Evolutionary conservation across 1,140 invertebrate genomes (phyloP), one percentile per base, ranked within the genome.

Genomic region (Eupeodes corollae): DNA sequence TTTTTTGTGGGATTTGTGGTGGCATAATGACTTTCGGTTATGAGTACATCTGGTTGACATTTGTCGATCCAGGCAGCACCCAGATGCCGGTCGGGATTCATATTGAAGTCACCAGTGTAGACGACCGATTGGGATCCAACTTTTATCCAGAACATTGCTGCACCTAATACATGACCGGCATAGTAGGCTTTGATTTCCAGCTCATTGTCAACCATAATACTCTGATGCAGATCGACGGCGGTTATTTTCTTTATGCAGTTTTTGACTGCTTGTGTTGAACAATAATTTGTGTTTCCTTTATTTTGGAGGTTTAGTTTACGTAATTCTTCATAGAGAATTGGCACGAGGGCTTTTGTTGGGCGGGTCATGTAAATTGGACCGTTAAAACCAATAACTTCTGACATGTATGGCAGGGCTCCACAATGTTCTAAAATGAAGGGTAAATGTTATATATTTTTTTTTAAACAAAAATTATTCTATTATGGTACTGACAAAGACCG

Each of bases 341-440:
- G 97, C 37, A 91, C 93, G 53, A 99, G 98, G 10, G 97, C 97
- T 78, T 99, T 99, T 3, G 97, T 99, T 5, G 97, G 97, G 73
- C 98, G 92, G 0, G 97, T 99, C 97, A 99, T 99, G 59, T 98
- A 99, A 57, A 99, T 97, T 5, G 96, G 96, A 0, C 97, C 97
- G 49, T 84, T 87, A 68, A 97, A 99, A 3, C 96, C 95, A 37
- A 90, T 84, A 83, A 98, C 95, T 76, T 99, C 96, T 1, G 93
- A 96, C 82, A 98, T 94, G 67, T 92, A 98, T 0, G 97, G 97
- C 38, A 99, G 70, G 10, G 95, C 95, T 14, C 97, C 97, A 70
- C 95, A 99, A 67, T 99, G 97, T 73, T 99, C 63, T 67, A 51
- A 45, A 52, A 41, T 3, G 33, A 41, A 26, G 3, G 21, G 21